phyloP scores from a whole-genome alignment of 2,797 vertebrate genomes.

The Eupleurogrammus muticus region DNA sequence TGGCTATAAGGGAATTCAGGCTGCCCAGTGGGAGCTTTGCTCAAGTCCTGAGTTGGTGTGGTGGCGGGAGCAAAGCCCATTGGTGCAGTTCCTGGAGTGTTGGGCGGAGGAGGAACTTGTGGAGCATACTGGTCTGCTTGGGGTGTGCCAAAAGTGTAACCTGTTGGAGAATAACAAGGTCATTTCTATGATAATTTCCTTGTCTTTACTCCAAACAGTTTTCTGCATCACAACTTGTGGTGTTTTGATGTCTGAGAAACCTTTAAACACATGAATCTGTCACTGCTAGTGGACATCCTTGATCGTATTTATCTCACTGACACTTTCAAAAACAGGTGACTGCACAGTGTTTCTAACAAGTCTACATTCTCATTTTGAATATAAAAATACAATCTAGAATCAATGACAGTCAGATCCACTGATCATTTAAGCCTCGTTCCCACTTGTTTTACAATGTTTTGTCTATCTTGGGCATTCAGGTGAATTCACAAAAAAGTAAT shows the following conservation, averaged over 20 bases:
- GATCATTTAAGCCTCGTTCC: background rate
- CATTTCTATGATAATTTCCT: background rate
- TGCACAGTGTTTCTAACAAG: background rate
- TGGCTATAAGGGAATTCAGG: constrained; percentile 98
- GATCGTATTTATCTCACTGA: no score
- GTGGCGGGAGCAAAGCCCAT: constrained; percentile 95
- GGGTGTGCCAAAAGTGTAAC: constrained; percentile 95
- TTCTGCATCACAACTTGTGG: background rate
- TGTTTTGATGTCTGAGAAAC: no score
- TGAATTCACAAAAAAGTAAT: background rate
- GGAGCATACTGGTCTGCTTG: constrained; percentile 97
- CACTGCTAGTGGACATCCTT: no score
- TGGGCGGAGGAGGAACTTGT: constrained; percentile 95
- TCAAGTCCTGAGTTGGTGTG: constrained; percentile 98
- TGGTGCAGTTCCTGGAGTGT: constrained; percentile 92
- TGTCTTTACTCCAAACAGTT: background rate
- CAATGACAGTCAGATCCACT: background rate
- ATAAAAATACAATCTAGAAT: background rate
- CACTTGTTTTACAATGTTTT: background rate
- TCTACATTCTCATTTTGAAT: background rate
- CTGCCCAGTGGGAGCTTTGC: constrained; percentile 95
- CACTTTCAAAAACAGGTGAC: background rate
- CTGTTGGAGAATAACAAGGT: constrained; percentile 73
- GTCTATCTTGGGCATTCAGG: background rate
- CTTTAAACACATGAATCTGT: no score